Percentiles rank a stretch among this genome's conserved stretches.
phyloP scores from a whole-genome alignment of 2,113 vertebrate genomes.

The Orcinus orca region DNA sequence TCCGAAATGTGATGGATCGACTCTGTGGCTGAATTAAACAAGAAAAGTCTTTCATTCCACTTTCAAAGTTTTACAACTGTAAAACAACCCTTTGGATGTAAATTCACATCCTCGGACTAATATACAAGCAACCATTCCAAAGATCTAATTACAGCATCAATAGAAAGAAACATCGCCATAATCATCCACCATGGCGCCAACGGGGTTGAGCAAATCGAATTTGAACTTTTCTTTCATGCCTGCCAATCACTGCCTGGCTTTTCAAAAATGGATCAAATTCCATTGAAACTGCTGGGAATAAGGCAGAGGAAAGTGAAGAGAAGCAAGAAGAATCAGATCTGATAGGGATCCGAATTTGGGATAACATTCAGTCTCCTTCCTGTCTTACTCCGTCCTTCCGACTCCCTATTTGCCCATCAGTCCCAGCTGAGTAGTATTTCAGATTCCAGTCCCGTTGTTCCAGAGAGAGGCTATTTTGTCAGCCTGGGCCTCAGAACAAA shows the following conservation, averaged over 20 bases:
- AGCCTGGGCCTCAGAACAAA: not conserved
- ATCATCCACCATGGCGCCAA: not conserved
- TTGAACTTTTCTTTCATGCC: not conserved
- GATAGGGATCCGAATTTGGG: not conserved
- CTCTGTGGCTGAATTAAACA: conserved; percentile 26
- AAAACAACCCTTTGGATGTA: not conserved
- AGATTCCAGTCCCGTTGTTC: not conserved
- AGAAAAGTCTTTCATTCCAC: not conserved
- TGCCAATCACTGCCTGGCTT: not conserved
- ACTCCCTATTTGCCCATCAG: not conserved
- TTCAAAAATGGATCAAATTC: not conserved
- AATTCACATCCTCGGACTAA: not conserved
- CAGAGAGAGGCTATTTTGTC: accelerated
- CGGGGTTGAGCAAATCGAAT: not conserved
- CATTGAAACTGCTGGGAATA: not conserved
- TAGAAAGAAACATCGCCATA: not conserved
- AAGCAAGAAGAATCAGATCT: not conserved
- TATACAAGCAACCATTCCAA: not conserved
- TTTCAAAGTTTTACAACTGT: not conserved
- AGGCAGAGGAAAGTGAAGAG: not conserved
- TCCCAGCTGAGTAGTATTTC: not conserved
- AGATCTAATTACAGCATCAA: not conserved
- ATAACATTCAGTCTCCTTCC: not conserved
- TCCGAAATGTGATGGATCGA: conserved; percentile 2
- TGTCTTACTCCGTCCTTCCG: not conserved